Evolutionary conservation across 2,113 vertebrate species (phyloP), one percentile per base, ranked within the genome.

Genomic region (Alexandromys fortis): DNA sequence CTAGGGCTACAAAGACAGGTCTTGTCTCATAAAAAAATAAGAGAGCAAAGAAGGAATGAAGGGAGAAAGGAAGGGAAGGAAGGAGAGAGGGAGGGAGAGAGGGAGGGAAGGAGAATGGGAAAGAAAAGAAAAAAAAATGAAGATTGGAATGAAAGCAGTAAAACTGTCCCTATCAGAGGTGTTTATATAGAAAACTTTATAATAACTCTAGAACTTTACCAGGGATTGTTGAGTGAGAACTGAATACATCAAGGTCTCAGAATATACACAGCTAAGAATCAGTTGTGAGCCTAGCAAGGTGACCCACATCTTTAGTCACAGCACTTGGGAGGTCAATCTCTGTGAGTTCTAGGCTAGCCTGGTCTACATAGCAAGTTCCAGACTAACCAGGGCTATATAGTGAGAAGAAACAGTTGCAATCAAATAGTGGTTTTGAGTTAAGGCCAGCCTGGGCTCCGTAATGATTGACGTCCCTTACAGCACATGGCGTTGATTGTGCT

Each of bases 61-160:
- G 6, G 17, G 10, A 4, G 2, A 30, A 2, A 47, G n/a, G 16
- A 17, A 49, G 45, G 7, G 13, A 61, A 1, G 3, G 0, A 58
- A 6, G 5, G 3, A 21, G 28, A 5, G 4, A 55, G 14, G 16
- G 7, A 19, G 26, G 3, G 19, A 14, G 14, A 3, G 14, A 55
- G 13, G 26, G 3, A 19, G 26, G 7, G 19, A 14, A 7, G 55
- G 55, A 16, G 52, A 14, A 14, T 52, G 52, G 52, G 52, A 55
- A 67, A 5, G 14, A 38, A 47, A 70, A 17, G 17, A 45, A 67
- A 49, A 19, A 19, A 87, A 38, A 17, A 35, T 5, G 10, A 16
- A 38, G 72, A 42, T 30, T 58, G n/a, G 45, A 61, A 73, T 38
- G 13, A 52, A 72, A 61, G 52, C 63, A 81, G 8, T 5, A 38